Base-by-base conservation (phyloP, 2,113 vertebrate genomes). In the Myiozetetes cayanensis region DNA sequence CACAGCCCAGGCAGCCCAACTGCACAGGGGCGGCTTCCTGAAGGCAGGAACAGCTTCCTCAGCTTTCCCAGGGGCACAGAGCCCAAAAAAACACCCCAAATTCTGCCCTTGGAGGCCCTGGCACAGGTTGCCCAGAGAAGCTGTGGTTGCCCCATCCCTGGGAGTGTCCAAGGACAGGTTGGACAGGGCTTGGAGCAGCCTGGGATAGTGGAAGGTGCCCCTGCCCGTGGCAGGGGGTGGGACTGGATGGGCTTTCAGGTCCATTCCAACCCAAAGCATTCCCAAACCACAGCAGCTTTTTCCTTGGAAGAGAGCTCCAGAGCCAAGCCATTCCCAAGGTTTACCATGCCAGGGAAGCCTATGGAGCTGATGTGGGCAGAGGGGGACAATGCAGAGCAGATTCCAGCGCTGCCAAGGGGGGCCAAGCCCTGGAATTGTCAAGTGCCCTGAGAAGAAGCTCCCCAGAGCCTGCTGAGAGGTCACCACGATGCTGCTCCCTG, bases 1-100 rank as follows among this genome's bases (percentile, higher is more conserved):
- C 97, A 96, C 94, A 93, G 95, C 82, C 96, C 96, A 91, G 83
- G 94, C 93, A 94, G 87, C 94, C 92, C 92, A 81, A 72, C n/a
- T 80, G 10, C n/a, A 90, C 79, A 86, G 90, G 91, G 90, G 90
- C 62, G 50, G 58, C 59, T 82, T 88, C 94, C 30, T 0, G 10
- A 79, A 85, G 43, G 92, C 87, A 53, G 44, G n/a, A 96, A 95
- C 19, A 52, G 15, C 87, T 84, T 88, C 96, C 46, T 0, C 56
- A 53, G 55, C 46, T 25, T 78, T 44, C 92, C 62, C 95, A 65
- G 73, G 63, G 89, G 77, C 83, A 80, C 70, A 39, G 59, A 81
- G 63, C 55, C 55, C 41, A 25, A 31, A 67, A 25, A 35, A 67
- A 70, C 47, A 41, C 41, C 55, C 47, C 55, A 3, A 23, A 41